These are phyloP conservation scores for Anguilla pacifica DNA, from an alignment of 2,797 vertebrate species.

Conservation along the genomic window DNA sequence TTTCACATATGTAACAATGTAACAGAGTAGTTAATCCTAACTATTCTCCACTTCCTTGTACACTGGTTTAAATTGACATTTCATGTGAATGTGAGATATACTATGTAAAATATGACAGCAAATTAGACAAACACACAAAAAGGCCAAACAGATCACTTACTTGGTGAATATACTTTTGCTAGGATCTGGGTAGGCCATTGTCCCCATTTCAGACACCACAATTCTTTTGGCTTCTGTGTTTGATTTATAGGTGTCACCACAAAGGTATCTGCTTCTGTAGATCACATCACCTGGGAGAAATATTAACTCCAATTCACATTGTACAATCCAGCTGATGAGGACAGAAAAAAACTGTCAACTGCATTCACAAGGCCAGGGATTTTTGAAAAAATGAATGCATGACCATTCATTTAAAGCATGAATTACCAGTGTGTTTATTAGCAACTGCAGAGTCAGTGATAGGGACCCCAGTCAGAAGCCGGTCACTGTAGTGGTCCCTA, in stretches of 20 bases:
- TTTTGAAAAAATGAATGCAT: background rate
- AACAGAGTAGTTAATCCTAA: background rate
- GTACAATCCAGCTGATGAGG: background rate
- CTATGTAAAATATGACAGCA: background rate
- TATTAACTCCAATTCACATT: background rate
- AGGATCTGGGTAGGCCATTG: constrained; percentile 94
- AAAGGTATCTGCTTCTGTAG: constrained; percentile 87
- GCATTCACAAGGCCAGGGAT: too few relatives aligned
- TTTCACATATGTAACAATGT: background rate
- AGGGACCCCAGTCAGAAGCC: background rate
- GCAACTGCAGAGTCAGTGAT: background rate
- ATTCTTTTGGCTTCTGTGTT: constrained; percentile 90
- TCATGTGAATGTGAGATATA: background rate
- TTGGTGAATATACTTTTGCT: constrained; percentile 93
- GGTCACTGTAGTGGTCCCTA: background rate
- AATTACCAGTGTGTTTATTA: background rate
- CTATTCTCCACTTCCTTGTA: background rate
- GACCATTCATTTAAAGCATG: background rate
- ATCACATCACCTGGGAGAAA: constrained; percentile 81
- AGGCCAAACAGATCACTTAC: constrained; percentile 66
- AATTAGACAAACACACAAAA: background rate
- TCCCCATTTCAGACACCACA: constrained; percentile 96
- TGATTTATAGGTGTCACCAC: constrained; percentile 82
- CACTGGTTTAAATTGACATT: background rate
- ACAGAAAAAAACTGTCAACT: background rate